Conservation (phyloP, 2,888 invertebrate genomes). For the Eudasyphora cyanicolor region DNA sequence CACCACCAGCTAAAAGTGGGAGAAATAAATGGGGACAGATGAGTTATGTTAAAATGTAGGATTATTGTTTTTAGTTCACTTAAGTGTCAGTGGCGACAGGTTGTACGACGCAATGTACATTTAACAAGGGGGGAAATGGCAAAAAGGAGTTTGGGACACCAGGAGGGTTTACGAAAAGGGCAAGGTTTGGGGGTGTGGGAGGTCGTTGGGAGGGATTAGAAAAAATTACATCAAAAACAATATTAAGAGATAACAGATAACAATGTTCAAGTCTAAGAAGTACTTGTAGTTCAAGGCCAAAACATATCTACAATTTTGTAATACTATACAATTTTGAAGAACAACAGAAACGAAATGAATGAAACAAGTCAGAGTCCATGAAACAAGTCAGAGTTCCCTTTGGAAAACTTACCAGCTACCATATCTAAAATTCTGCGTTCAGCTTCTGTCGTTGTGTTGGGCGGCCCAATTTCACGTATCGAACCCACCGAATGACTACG, state of each 20-base stretch:
- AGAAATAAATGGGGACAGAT: constrained; percentile 62
- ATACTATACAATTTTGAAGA: neutral
- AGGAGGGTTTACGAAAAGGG: constrained; percentile 4
- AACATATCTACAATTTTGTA: neutral
- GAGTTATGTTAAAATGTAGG: constrained; percentile 66
- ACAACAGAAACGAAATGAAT: neutral
- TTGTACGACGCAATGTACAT: neutral
- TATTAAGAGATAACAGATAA: constrained; percentile 42
- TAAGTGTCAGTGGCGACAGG: constrained; percentile 64
- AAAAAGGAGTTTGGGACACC: neutral
- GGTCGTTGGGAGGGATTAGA: constrained; percentile 54
- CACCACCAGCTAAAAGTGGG: constrained; percentile 77
- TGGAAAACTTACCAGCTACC: constrained; percentile 82
- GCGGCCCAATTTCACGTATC: constrained; percentile 85
- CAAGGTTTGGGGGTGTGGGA: constrained; percentile 59
- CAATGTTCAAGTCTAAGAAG: no score
- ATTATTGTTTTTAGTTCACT: constrained; percentile 72
- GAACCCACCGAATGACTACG: constrained; percentile 87
- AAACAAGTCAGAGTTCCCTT: no score
- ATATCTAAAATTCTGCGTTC: constrained; percentile 88
- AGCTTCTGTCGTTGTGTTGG: constrained; percentile 81
- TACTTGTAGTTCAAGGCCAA: neutral
- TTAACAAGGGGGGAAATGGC: constrained; percentile 24
- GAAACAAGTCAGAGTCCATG: neutral
- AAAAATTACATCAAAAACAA: constrained; percentile 64